phyloP scores from a whole-genome alignment of 1,140 invertebrate species.

The Frieseomelitta varia region DNA sequence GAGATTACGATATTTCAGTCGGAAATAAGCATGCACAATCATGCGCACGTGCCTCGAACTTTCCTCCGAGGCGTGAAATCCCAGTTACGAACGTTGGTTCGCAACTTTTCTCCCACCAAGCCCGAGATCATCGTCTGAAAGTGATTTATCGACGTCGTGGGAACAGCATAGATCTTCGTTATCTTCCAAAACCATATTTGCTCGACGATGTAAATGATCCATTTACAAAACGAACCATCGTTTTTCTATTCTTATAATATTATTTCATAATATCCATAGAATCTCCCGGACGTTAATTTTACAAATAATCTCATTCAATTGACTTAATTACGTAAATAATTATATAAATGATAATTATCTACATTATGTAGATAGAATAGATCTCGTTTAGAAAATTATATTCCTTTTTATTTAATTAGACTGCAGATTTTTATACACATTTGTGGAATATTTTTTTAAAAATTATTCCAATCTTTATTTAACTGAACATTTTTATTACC shows the following conservation, averaged over 20 bases:
- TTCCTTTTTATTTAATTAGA: too few species aligned
- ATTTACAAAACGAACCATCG: background rate
- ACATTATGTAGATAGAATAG: too few species aligned
- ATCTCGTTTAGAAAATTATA: too few species aligned
- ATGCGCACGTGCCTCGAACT: background rate
- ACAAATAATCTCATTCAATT: background rate
- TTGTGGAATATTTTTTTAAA: too few species aligned
- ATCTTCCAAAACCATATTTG: background rate
- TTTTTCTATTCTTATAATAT: background rate
- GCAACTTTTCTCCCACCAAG: constrained; percentile 8
- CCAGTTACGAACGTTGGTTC: background rate
- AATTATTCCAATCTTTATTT: too few species aligned
- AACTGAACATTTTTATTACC: too few species aligned
- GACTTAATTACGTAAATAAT: too few species aligned
- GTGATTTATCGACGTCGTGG: constrained; percentile 9
- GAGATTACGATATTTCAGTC: background rate
- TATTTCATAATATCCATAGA: background rate
- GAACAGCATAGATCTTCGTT: background rate
- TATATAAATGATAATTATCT: too few species aligned
- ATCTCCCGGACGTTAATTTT: background rate
- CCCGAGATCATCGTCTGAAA: constrained; percentile 4
- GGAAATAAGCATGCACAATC: constrained; percentile 7
- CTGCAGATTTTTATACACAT: too few species aligned
- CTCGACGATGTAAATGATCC: background rate
- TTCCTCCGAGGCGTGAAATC: constrained; percentile 5